These are phyloP conservation scores for Aproaerema taeniolella DNA, from an alignment of 2,888 invertebrate species.

Conservation along the genomic window DNA sequence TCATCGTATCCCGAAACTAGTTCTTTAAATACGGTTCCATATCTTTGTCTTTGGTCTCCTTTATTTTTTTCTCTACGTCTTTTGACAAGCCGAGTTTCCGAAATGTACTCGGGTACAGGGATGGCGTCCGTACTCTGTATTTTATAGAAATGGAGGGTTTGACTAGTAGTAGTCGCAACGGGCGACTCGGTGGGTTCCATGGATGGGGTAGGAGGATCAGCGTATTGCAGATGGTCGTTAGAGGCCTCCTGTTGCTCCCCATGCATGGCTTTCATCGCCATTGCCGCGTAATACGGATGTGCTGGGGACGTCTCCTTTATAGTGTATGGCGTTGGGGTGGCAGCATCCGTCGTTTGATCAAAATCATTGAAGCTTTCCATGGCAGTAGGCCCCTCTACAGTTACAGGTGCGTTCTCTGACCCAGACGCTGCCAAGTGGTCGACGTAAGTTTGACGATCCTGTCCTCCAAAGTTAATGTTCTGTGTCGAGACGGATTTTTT, in stretches of 20 bases:
- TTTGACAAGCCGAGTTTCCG: conserved; percentile 8
- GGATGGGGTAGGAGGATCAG: conserved; percentile 38
- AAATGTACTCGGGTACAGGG: conserved; percentile 7
- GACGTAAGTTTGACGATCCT: conserved; percentile 52
- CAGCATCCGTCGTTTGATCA: conserved; percentile 35
- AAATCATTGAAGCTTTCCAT: conserved; percentile 35
- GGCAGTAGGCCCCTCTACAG: conserved; percentile 38
- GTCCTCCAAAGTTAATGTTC: conserved; percentile 60
- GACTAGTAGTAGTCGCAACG: conserved; percentile 33
- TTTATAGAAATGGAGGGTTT: conserved; percentile 6
- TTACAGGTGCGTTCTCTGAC: conserved; percentile 30
- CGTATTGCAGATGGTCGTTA: conserved; percentile 57
- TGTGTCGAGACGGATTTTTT: conserved; percentile 67
- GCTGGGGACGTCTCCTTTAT: conserved; percentile 52
- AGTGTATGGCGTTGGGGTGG: conserved; percentile 43
- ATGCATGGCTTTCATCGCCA: conserved; percentile 54
- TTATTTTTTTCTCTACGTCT: conserved; percentile 13
- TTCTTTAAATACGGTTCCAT: conserved; percentile 17
- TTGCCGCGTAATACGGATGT: conserved; percentile 53
- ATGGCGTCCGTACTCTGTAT: conserved; percentile 14
- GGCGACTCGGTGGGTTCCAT: conserved; percentile 32
- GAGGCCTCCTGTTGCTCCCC: conserved; percentile 58
- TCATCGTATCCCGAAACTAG: conserved; percentile 15
- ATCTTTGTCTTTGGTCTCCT: conserved; percentile 9
- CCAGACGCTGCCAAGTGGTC: conserved; percentile 48